Evolutionary conservation across 2,797 vertebrate genomes (phyloP).

Genomic region (Erethizon dorsatum): DNA sequence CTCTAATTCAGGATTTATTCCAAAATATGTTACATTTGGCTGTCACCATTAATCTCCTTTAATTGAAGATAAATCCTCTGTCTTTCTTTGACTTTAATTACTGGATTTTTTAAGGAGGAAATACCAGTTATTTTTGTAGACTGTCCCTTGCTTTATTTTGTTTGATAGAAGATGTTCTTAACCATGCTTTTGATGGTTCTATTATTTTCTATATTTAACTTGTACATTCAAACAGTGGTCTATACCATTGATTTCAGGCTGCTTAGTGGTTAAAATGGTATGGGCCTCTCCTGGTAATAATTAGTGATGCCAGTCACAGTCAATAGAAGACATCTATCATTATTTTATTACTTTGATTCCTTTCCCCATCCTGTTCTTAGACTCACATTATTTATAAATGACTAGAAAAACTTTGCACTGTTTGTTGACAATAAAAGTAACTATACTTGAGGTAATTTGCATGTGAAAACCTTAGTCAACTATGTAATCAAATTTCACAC

Average conservation of each 20-base stretch:
- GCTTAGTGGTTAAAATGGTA: not conserved
- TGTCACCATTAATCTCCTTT: not conserved
- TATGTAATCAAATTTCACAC: slow-evolving; percentile 77
- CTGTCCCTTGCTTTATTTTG: not conserved
- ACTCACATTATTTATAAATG: not conserved
- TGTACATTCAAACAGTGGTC: not conserved
- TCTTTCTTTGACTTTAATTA: not conserved
- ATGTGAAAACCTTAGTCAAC: slow-evolving; percentile 78
- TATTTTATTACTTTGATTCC: not conserved
- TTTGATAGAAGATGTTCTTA: not conserved
- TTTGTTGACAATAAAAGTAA: slow-evolving; percentile 75
- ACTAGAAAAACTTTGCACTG: not conserved
- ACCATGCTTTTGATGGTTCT: not conserved
- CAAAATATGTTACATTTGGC: not conserved
- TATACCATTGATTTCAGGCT: not conserved
- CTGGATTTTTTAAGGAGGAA: not conserved
- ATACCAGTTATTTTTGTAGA: not conserved
- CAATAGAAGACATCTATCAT: not conserved
- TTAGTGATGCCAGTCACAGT: not conserved
- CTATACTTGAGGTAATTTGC: slow-evolving; percentile 72
- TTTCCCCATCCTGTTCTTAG: not conserved
- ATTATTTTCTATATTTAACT: not conserved
- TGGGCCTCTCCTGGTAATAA: not conserved
- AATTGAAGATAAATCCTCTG: not conserved
- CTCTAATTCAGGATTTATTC: not conserved